A percentile compares a stretch with the other conserved stretches of the same genome.
These are phyloP conservation scores for Halcyon leucocephala DNA, from an alignment of 2,797 vertebrate species.

Conservation along the genomic window DNA sequence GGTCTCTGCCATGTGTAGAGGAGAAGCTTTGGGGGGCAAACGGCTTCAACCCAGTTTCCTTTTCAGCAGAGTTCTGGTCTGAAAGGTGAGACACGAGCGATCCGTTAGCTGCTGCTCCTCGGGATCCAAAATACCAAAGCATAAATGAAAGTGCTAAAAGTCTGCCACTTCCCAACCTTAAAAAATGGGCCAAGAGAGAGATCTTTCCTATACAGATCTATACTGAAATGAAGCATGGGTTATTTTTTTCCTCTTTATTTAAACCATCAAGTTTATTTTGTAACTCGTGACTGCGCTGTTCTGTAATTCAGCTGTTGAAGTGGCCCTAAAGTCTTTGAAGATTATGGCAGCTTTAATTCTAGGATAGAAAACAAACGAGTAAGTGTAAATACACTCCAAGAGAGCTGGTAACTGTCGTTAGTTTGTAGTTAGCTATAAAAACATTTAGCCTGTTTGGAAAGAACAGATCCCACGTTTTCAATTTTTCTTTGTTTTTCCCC, in stretches of 20 bases:
- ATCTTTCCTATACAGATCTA: neutral
- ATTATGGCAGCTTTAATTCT: constrained; percentile 43
- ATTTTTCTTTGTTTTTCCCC: neutral
- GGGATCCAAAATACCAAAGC: neutral
- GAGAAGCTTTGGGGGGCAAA: neutral
- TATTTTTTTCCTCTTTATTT: constrained; percentile 34
- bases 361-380: neutral
- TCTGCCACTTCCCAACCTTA: neutral
- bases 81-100: neutral
- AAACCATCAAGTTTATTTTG: constrained; percentile 13
- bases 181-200: neutral
- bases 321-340: constrained; percentile 22
- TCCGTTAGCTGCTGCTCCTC: neutral
- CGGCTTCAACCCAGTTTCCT: neutral
- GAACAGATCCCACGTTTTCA: neutral
- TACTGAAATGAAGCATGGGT: neutral
- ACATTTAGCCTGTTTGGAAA: constrained; percentile 7
- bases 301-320: constrained; percentile 50
- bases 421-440: constrained; percentile 44
- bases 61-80: neutral
- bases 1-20: neutral
- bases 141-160: neutral
- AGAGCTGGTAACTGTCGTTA: neutral
- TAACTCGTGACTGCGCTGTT: constrained; percentile 31
- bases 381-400: constrained; percentile 30